Evolutionary conservation across 2,888 invertebrate species (phyloP).

Genomic region (Caenorhabditis macrosperma): DNA sequence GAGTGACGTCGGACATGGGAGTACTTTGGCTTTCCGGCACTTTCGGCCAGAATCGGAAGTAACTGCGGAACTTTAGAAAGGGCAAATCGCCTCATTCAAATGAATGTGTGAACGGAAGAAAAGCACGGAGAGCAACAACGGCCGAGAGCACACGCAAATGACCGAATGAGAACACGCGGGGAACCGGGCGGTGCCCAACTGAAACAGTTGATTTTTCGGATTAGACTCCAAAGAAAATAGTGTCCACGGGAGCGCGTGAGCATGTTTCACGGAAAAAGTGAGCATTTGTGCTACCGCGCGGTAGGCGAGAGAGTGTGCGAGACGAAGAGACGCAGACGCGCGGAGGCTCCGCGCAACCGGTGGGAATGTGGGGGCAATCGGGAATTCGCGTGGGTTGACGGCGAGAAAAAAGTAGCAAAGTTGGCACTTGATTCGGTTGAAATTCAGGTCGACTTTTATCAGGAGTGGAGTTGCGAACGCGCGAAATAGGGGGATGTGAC

Average conservation of each 20-base stretch:
- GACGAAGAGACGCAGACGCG: slow-evolving; percentile 22
- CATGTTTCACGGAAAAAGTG: slow-evolving; percentile 40
- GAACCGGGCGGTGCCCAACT: slow-evolving; percentile 31
- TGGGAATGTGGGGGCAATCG: neutral
- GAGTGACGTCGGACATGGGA: neutral
- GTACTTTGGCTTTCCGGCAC: neutral
- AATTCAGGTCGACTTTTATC: neutral
- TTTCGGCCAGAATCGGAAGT: neutral
- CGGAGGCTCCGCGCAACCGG: slow-evolving; percentile 6
- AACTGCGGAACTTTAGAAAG: neutral
- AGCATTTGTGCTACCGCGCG: slow-evolving; percentile 34
- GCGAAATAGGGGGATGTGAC: neutral
- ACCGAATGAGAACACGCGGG: slow-evolving; percentile 12
- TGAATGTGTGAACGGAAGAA: slow-evolving; percentile 22
- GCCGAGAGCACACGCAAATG: slow-evolving; percentile 3
- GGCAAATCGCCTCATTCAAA: slow-evolving; percentile 1
- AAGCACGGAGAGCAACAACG: neutral
- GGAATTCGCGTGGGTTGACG: neutral
- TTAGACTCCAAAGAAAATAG: slow-evolving; percentile 28
- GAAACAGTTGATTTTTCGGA: slow-evolving; percentile 54
- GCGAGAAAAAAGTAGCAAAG: slow-evolving; percentile 9
- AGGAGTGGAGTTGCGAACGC: neutral
- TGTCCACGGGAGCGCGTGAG: slow-evolving; percentile 17
- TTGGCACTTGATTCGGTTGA: slow-evolving; percentile 7
- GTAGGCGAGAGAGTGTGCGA: slow-evolving; percentile 29